Evolutionary conservation across 2,888 invertebrate genomes (phyloP).

Genomic region (Perizoma affinitatum): DNA sequence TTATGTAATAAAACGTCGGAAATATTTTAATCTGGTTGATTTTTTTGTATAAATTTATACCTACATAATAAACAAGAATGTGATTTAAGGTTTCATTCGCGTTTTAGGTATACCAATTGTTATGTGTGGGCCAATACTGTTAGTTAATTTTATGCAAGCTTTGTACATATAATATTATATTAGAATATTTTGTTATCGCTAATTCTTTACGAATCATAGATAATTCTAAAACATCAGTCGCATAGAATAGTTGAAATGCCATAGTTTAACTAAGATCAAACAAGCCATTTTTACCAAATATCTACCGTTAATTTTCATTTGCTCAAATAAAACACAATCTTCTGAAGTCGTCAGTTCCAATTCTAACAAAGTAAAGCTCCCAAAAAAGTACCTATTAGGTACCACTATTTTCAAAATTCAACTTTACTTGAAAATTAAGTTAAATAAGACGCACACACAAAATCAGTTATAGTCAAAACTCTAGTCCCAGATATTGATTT

Average conservation of each 20-base stretch:
- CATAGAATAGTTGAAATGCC: slow-evolving; percentile 33
- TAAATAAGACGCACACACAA: slow-evolving; percentile 57
- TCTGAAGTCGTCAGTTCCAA: slow-evolving; percentile 13
- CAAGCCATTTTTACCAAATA: slow-evolving; percentile 60
- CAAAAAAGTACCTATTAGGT: background rate
- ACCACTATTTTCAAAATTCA: background rate
- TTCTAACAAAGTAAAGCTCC: slow-evolving; percentile 9
- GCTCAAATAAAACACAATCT: slow-evolving; percentile 24
- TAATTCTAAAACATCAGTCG: slow-evolving; percentile 24
- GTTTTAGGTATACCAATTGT: slow-evolving; percentile 22
- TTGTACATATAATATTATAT: slow-evolving; percentile 21
- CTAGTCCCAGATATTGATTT: slow-evolving; percentile 76
- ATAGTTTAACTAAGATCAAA: slow-evolving; percentile 39
- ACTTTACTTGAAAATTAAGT: background rate
- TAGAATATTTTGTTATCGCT: slow-evolving; percentile 17
- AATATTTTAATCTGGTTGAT: slow-evolving; percentile 26
- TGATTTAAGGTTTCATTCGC: slow-evolving; percentile 34
- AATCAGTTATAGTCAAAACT: slow-evolving; percentile 75
- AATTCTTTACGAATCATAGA: slow-evolving; percentile 17
- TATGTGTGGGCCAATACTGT: slow-evolving; percentile 47
- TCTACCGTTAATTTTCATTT: slow-evolving; percentile 48
- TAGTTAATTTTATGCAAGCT: slow-evolving; percentile 37
- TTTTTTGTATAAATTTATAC: slow-evolving; percentile 10
- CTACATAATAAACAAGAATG: slow-evolving; percentile 16
- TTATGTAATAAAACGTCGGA: slow-evolving; percentile 16